A percentile compares a stretch with the other conserved stretches of the same genome.
These are phyloP conservation scores for Notarius quadriscutis DNA, from an alignment of 2,113 vertebrate species.

Conservation along the genomic window DNA sequence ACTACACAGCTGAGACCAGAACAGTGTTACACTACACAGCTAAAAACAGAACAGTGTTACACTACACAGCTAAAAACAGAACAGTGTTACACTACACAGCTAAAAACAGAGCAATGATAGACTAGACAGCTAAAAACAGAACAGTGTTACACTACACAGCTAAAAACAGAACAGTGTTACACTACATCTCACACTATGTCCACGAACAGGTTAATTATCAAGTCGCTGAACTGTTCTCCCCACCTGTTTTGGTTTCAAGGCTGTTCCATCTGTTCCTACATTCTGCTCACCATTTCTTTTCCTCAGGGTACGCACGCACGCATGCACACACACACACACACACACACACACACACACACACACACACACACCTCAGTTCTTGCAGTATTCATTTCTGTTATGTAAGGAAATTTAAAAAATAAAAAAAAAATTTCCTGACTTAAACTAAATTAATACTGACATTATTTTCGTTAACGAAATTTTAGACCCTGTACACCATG, in stretches of 20 bases:
- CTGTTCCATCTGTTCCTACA: background rate
- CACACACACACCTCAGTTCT: background rate
- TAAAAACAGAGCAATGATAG: background rate
- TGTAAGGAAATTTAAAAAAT: too few relatives aligned
- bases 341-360: background rate
- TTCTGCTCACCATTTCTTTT: background rate
- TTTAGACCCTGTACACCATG: too few relatives aligned
- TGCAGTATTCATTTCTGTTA: too few relatives aligned
- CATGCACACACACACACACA: too few relatives aligned
- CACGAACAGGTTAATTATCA: background rate
- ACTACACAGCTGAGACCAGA: background rate
- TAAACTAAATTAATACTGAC: too few relatives aligned
- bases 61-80: too few relatives aligned
- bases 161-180: background rate
- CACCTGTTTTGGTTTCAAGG: background rate
- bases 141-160: background rate
- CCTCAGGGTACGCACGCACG: background rate
- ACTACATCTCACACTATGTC: background rate
- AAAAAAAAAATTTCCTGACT: too few relatives aligned
- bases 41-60: too few relatives aligned
- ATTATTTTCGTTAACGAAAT: too few relatives aligned
- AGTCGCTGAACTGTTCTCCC: background rate
- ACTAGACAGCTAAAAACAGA: background rate
- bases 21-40: background rate
- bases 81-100: background rate